Evolutionary conservation across 1,140 invertebrate species (phyloP).

Genomic region (Stegodyphus dumicola): DNA sequence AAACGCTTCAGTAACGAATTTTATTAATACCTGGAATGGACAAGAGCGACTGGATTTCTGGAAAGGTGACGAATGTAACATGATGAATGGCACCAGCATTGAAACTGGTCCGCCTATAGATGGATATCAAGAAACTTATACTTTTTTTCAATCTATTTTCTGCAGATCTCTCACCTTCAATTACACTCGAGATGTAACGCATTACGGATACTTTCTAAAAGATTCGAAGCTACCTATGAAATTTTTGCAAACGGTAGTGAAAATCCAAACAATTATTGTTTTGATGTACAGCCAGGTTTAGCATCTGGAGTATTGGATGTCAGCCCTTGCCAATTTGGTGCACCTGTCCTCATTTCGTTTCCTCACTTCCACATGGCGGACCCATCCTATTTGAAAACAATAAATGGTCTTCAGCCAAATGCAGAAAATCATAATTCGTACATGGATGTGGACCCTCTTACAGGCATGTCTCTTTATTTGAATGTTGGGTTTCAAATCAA

Average conservation of each 20-base stretch:
- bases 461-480: conserved; percentile 24
- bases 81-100: conserved; percentile 61
- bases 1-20: conserved; percentile 65
- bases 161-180: conserved; percentile 37
- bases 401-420: conserved; percentile 30
- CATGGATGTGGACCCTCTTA: conserved; percentile 30
- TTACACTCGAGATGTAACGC: not conserved
- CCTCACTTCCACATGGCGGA: conserved; percentile 85
- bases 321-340: conserved; percentile 46
- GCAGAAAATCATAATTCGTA: not conserved
- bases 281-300: not conserved
- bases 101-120: conserved; percentile 29
- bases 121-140: conserved; percentile 3
- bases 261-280: conserved; percentile 46
- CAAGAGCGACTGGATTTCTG: conserved; percentile 68
- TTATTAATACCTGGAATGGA: conserved; percentile 73
- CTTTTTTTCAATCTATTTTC: conserved; percentile 44
- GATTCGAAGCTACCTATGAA: not conserved
- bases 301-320: conserved; percentile 47
- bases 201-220: conserved; percentile 10
- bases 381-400: conserved; percentile 65
- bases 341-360: conserved; percentile 77
- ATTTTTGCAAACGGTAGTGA: conserved; percentile 43
- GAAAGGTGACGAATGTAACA: conserved; percentile 58
- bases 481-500: conserved; percentile 44